Percentiles rank a stretch among this genome's conserved stretches.
Evolutionary conservation across 2,888 invertebrate genomes (phyloP).

Genomic region (Drosophila helvetica): DNA sequence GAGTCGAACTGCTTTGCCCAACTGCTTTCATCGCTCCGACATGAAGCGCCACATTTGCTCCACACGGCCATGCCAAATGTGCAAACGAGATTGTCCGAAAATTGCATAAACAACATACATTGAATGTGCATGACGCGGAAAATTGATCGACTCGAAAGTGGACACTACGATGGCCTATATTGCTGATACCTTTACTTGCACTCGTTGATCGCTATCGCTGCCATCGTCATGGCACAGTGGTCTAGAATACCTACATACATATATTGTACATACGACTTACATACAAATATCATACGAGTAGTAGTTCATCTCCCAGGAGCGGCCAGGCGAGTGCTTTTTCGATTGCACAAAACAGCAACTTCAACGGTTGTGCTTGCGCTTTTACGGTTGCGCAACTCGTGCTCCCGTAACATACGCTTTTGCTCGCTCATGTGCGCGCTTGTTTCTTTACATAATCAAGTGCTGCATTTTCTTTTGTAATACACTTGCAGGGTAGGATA

Average conservation of each 20-base stretch:
- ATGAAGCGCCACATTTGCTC: no score
- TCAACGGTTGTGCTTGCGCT: conserved; percentile 10
- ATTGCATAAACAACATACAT: no score
- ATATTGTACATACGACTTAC: not conserved
- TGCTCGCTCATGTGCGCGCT: not conserved
- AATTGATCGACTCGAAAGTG: no score
- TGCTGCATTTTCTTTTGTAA: not conserved
- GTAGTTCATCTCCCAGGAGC: not conserved
- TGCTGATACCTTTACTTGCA: not conserved
- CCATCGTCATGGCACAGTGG: not conserved
- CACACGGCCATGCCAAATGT: no score
- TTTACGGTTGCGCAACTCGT: conserved; percentile 16
- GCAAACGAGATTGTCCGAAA: no score
- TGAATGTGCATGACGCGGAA: no score
- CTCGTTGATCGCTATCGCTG: not conserved
- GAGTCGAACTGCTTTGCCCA: no score
- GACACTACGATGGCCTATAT: no score
- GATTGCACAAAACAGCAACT: conserved; percentile 6
- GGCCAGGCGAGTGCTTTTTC: not conserved
- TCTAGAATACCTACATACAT: not conserved
- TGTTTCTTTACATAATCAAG: not conserved
- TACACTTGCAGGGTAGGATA: no score
- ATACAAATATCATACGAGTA: not conserved
- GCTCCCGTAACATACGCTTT: conserved; percentile 19
- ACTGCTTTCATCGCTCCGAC: no score